These are phyloP conservation scores for Pocillopora damicornis DNA, from an alignment of 64 coral and sea anemone species.

Conservation along the genomic window DNA sequence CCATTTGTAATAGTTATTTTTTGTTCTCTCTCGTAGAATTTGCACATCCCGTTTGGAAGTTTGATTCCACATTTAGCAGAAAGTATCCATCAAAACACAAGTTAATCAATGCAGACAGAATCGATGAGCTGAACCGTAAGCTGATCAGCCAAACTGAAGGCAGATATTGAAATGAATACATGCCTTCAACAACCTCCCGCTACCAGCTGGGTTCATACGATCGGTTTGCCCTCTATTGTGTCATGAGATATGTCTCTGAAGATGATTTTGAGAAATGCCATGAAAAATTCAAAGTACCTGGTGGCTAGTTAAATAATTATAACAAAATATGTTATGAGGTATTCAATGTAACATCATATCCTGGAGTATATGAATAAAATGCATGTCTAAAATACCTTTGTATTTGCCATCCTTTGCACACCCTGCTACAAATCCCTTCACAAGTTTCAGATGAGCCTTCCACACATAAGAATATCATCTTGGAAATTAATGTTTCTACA, in stretches of 20 bases:
- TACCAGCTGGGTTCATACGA: conserved; percentile 44
- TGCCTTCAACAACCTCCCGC: conserved; percentile 47
- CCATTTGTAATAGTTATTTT: background rate
- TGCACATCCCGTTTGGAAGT: conserved; percentile 54
- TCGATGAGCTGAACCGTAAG: conserved; percentile 68
- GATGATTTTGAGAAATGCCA: conserved; percentile 27
- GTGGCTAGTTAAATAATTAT: conserved; percentile 2
- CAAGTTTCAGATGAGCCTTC: too few species aligned
- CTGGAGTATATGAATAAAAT: too few species aligned
- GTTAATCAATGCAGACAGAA: conserved; percentile 69
- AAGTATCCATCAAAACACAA: conserved; percentile 71
- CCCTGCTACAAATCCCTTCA: too few species aligned
- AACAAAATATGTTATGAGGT: background rate
- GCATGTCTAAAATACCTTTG: too few species aligned
- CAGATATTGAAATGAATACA: conserved; percentile 50
- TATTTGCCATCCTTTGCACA: too few species aligned
- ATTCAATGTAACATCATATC: too few species aligned
- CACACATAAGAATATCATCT: too few species aligned
- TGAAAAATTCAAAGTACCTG: conserved; percentile 10
- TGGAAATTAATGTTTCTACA: too few species aligned
- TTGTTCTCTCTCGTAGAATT: conserved; percentile 39
- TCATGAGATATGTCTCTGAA: conserved; percentile 26
- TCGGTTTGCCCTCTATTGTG: conserved; percentile 31
- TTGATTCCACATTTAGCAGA: conserved; percentile 67
- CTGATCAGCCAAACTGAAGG: conserved; percentile 75